A percentile compares a stretch with the other conserved stretches of the same genome.
phyloP scores from a whole-genome alignment of 2,797 vertebrate species.

The Chaetophractus vellerosus region DNA sequence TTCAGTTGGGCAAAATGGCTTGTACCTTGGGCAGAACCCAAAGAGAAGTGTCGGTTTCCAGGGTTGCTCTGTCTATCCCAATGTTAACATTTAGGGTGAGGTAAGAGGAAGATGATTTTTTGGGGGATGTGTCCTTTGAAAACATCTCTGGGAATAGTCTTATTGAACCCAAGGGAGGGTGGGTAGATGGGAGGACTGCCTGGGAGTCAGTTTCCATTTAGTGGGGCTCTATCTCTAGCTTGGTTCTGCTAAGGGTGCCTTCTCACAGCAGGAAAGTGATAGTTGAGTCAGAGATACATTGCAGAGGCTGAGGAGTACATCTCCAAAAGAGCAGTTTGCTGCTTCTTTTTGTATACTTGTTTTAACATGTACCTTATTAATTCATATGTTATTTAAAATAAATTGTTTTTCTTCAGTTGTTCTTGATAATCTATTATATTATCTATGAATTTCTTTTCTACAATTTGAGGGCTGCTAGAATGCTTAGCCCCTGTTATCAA shows the following conservation, averaged over 20 bases:
- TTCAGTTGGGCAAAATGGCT: not conserved
- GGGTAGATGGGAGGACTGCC: not conserved
- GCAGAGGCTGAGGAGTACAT: not conserved
- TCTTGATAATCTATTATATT: not conserved
- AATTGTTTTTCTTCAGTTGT: not conserved
- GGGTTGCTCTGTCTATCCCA: not conserved
- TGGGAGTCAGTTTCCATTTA: too few species aligned
- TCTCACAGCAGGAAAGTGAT: not conserved
- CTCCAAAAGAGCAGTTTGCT: not conserved
- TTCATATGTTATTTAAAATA: not conserved
- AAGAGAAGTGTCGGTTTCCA: not conserved
- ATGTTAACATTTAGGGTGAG: not conserved
- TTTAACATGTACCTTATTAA: not conserved
- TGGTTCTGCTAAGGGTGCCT: not conserved
- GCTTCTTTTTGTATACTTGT: not conserved
- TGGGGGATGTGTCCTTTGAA: not conserved
- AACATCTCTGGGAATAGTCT: rapidly evolving
- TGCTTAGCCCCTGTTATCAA: not conserved
- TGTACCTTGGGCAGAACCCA: rapidly evolving
- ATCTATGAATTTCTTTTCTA: slow-evolving; percentile 18
- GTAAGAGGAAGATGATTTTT: not conserved
- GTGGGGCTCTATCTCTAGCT: too few species aligned
- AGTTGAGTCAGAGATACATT: not conserved
- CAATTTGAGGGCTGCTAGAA: not conserved
- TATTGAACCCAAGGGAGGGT: not conserved